A percentile compares a stretch with the other conserved stretches of the same genome.
Evolutionary conservation across 1,140 invertebrate species (phyloP).

Genomic region (Whitmania pigra): DNA sequence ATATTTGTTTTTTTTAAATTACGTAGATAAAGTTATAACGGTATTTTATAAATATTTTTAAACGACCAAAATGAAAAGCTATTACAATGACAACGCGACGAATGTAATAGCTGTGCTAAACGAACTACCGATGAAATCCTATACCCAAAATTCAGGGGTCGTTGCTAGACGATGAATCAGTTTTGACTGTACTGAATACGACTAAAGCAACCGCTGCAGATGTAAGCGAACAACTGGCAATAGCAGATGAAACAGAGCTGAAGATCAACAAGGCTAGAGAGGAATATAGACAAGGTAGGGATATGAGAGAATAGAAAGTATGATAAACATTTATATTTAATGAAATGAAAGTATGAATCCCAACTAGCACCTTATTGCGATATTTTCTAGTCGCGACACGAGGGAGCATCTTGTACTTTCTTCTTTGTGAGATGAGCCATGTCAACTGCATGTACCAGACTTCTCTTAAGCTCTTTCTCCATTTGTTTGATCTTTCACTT

Average conservation of each 20-base stretch:
- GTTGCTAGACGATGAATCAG: conserved; percentile 83
- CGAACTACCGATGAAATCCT: too few species aligned
- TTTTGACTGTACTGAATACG: conserved; percentile 77
- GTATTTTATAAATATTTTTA: not conserved
- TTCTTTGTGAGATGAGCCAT: conserved; percentile 92
- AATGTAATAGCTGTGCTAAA: too few species aligned
- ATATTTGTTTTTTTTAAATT: not conserved
- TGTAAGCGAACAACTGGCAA: conserved; percentile 79
- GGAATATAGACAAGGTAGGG: conserved; percentile 63
- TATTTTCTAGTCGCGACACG: conserved; percentile 61
- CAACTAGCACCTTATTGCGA: too few species aligned
- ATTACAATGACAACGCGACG: too few species aligned
- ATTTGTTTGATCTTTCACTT: conserved; percentile 23
- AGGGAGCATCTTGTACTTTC: conserved; percentile 85
- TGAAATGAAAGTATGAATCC: too few species aligned
- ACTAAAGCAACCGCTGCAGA: conserved; percentile 82
- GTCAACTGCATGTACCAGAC: conserved; percentile 96
- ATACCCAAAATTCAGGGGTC: conserved; percentile 52
- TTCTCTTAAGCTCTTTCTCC: conserved; percentile 84
- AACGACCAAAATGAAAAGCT: not conserved
- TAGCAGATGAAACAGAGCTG: conserved; percentile 78
- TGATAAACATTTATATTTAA: too few species aligned
- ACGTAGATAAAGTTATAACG: not conserved
- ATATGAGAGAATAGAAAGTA: not conserved
- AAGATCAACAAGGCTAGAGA: conserved; percentile 86